Percentiles rank a stretch among this genome's conserved stretches.
These are phyloP conservation scores for Turnix velox DNA, from an alignment of 2,113 vertebrate species.

Conservation along the genomic window DNA sequence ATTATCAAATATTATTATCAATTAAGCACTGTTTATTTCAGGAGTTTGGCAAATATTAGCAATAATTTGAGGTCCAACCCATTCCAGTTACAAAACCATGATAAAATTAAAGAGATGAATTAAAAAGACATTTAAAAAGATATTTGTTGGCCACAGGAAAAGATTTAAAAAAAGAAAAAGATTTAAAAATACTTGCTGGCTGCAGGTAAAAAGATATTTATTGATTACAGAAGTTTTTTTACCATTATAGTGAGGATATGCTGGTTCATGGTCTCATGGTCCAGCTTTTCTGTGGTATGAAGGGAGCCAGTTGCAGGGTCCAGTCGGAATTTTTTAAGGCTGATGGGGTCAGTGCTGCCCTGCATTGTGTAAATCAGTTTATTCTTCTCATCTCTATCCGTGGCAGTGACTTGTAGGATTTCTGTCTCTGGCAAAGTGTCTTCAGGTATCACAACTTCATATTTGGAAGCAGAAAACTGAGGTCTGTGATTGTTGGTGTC, in stretches of 20 bases:
- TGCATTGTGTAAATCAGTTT: conserved; percentile 93
- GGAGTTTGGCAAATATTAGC: not conserved
- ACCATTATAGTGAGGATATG: conserved; percentile 95
- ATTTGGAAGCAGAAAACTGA: conserved; percentile 85
- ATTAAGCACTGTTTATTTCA: no score
- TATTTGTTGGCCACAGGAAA: no score
- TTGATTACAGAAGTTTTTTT: not conserved
- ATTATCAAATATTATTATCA: not conserved
- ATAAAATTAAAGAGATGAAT: not conserved
- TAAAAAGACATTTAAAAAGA: not conserved
- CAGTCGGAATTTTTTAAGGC: conserved; percentile 91
- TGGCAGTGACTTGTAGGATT: conserved; percentile 86
- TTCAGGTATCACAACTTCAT: conserved; percentile 87
- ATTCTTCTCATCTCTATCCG: conserved; percentile 94
- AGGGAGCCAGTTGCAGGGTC: conserved; percentile 88
- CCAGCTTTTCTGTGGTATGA: conserved; percentile 85
- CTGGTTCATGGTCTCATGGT: conserved; percentile 88
- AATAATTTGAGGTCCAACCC: not conserved
- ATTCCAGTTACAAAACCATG: not conserved
- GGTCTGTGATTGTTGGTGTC: conserved; percentile 98
- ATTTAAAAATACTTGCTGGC: no score
- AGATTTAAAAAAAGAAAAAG: no score
- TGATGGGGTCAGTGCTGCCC: conserved; percentile 89
- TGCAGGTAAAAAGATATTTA: not conserved
- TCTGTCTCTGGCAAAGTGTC: conserved; percentile 83